Evolutionary conservation across 2,113 vertebrate genomes (phyloP), one percentile per base, ranked within the genome.

Genomic region (Paramisgurnus dabryanus): DNA sequence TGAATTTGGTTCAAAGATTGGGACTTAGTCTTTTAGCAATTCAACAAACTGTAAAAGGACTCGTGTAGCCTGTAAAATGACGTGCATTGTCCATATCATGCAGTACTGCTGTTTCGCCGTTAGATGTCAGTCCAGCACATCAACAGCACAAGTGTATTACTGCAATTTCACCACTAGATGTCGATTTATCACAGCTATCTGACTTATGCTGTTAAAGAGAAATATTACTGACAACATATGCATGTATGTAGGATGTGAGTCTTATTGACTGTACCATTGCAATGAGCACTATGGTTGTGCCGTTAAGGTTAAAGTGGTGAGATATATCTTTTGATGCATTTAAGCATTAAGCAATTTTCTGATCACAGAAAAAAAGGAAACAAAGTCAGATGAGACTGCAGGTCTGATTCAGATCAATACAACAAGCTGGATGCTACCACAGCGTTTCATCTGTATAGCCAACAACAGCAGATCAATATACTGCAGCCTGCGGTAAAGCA

Each of bases 381-480:
- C 22, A 39, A 43, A 64, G 72, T 61, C 55, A 22, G 40, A 22
- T 15, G 55, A 73, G 53, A 47, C 72, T 75, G 57, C 7, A 8
- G 72, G 63, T 34, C 7, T 3, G 58, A 11, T 64, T 2, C 72
- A 75, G 58, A 64, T 75, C 72, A 49, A 75, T 75, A 75, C n/a
- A 34, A 63, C 58, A 34, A 41, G 41, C 58, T 49, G 72, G 13
- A 75, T 75, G 72, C 72, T 58, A 75, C 58, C 43, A 49, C 72
- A 63, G 43, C 13, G 3, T 60, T 13, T 75, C 72, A 75, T 39
- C 49, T 75, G 22, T 22, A 75, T 49, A 45, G 39, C 55, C 11
- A 15, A 40, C 40, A 61, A 40, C 40, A 61, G 55, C 55, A 75
- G 43, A 75, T 75, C 72, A 75, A 75, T 75, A 75, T 22, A 6